phyloP scores from a whole-genome alignment of 2,113 vertebrate genomes.

The Silurus asotus region DNA sequence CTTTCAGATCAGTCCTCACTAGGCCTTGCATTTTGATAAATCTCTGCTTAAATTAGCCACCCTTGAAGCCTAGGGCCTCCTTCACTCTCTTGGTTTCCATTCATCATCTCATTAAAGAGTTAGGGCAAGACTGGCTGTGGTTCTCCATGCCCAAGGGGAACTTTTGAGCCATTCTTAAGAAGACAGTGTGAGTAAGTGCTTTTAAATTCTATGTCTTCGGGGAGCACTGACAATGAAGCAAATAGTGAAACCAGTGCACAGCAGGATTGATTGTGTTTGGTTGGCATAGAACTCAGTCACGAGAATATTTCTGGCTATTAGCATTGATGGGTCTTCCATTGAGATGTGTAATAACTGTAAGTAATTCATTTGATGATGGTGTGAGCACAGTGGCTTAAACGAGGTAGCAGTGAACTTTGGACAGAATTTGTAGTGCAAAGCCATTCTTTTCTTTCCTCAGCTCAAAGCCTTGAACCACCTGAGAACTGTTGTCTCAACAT shows the following conservation, averaged over 20 bases:
- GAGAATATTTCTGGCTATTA: constrained; percentile 29
- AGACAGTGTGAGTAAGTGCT: constrained; percentile 39
- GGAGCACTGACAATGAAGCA: constrained; percentile 32
- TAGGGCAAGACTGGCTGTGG: constrained; percentile 43
- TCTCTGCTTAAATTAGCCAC: constrained; percentile 71
- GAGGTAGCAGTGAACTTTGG: background rate
- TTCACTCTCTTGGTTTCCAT: constrained; percentile 63
- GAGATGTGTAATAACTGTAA: constrained; percentile 32
- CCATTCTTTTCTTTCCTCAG: background rate
- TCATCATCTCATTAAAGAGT: constrained; percentile 74
- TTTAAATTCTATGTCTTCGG: constrained; percentile 21
- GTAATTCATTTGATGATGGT: constrained; percentile 25
- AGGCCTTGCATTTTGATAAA: constrained; percentile 69
- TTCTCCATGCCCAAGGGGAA: constrained; percentile 44
- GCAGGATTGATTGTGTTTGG: constrained; percentile 19
- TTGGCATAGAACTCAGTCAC: constrained; percentile 2
- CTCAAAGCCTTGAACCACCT: background rate
- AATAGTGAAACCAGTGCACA: constrained; percentile 10
- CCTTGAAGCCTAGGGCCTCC: constrained; percentile 66
- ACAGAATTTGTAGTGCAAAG: background rate
- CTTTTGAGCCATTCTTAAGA: constrained; percentile 40
- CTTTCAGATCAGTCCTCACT: constrained; percentile 61
- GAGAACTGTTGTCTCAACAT: constrained; percentile 13
- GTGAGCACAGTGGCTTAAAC: constrained; percentile 19
- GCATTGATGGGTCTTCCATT: constrained; percentile 17